Percentiles rank a stretch among this genome's conserved stretches.
Conservation (phyloP, 2,888 invertebrate species). For the Pachymerium ferrugineum region DNA sequence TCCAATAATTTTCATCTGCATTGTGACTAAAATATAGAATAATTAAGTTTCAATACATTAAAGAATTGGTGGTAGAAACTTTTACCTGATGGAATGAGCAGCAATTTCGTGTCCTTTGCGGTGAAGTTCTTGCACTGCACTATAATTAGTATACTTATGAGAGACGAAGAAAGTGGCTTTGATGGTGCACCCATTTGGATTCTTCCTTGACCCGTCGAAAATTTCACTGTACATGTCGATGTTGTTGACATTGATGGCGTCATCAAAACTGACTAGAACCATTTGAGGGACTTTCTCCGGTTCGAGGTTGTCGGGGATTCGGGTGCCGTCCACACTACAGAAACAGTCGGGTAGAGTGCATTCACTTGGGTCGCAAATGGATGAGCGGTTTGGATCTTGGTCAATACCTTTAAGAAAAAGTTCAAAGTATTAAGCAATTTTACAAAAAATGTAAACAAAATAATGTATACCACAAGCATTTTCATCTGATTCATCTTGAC, state of each 20-base stretch:
- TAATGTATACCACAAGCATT: slow-evolving; percentile 79
- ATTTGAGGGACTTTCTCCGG: slow-evolving; percentile 65
- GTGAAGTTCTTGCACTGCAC: slow-evolving; percentile 84
- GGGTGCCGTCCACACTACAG: slow-evolving; percentile 87
- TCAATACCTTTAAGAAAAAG: slow-evolving; percentile 64
- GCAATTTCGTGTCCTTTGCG: slow-evolving; percentile 90
- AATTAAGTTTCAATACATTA: neutral
- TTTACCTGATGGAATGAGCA: slow-evolving; percentile 83
- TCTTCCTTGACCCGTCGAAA: slow-evolving; percentile 79
- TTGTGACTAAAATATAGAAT: slow-evolving; percentile 61
- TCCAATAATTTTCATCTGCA: slow-evolving; percentile 87
- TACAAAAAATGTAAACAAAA: neutral
- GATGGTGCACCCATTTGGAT: slow-evolving; percentile 89
- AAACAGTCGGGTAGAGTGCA: slow-evolving; percentile 87
- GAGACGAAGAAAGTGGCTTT: slow-evolving; percentile 87
- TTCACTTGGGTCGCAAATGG: slow-evolving; percentile 77
- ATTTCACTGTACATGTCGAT: slow-evolving; percentile 89
- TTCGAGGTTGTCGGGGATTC: slow-evolving; percentile 50
- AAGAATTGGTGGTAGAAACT: neutral
- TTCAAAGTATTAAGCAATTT: neutral
- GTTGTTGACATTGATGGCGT: slow-evolving; percentile 92
- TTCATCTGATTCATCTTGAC: slow-evolving; percentile 57
- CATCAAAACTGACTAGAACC: slow-evolving; percentile 90
- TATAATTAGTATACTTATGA: slow-evolving; percentile 89
- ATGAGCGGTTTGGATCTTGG: slow-evolving; percentile 87